Base-by-base conservation (phyloP, 2,888 invertebrate genomes). In the Caenorhabditis zanzibari region DNA sequence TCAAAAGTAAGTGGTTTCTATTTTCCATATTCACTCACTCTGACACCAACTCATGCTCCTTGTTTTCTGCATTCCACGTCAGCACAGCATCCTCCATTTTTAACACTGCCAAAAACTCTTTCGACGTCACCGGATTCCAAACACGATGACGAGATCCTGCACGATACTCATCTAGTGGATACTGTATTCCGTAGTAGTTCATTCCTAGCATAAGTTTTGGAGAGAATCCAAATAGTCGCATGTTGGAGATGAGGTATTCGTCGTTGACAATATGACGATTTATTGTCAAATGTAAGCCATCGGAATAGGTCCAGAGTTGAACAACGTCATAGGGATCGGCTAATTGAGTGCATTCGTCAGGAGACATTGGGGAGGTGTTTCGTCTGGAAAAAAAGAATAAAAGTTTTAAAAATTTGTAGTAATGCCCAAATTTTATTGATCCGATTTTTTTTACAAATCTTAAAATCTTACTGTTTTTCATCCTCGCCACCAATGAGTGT, bases 141-240 rank as follows among this genome's bases (percentile, higher is more conserved):
- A 1, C 32, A 7, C 49, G 61, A 14, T 24, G 35, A n/a, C 32
- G 4, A 32, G 14, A 7, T 26, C 47, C 54, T 0, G 22, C 26
- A n/a, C 28, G 28, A 38, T 59, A 61, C 19, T 41, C 81, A 2
- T 56, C 47, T 52, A 69, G 28, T 0, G 72, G 58, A 35, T 75
- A 74, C 49, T 82, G 80, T 44, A 81, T 54, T n/a, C 88, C 88
- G 68, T 88, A 88, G 24, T 69, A 84, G 69, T 87, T 88, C 2
- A 88, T 58, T n/a, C 88, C 89, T 14, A 90, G 41, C 26, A 88
- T 66, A 9, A 88, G n/a, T 59, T 86, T 86, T 14, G 58, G 5
- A 7, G 85, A 38, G 32, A 56, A 19, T 14, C 44, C 10, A 19
- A 22, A 64, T 12, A 49, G 35, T 22, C 59, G 24, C 6, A 61